These are phyloP conservation scores for Diarsia brunnea DNA, from an alignment of 2,888 invertebrate genomes.

Conservation along the genomic window DNA sequence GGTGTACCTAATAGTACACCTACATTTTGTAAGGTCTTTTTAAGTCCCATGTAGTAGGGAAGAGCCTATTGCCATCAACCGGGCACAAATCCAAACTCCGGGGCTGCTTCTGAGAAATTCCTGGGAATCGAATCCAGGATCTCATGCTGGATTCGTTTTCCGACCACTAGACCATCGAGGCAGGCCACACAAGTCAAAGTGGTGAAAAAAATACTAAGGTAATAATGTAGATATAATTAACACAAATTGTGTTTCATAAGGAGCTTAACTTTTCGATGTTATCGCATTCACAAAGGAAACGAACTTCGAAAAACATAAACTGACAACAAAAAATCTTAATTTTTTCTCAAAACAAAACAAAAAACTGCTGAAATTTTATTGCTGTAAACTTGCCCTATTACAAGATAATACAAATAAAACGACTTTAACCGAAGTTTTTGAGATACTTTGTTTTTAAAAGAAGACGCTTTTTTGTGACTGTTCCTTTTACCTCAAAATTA, in stretches of 20 bases:
- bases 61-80: too few species aligned
- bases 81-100: too few species aligned
- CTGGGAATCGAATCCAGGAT: too few species aligned
- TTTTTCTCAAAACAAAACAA: constrained; percentile 9
- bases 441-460: constrained; percentile 1
- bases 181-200: background rate
- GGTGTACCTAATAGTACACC: too few species aligned
- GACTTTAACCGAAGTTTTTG: constrained; percentile 13
- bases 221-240: background rate
- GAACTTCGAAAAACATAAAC: background rate
- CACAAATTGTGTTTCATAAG: background rate
- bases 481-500: constrained; percentile 21
- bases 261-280: background rate
- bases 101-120: too few species aligned
- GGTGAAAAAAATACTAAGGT: background rate
- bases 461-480: constrained; percentile 6
- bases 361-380: constrained; percentile 2
- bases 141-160: too few species aligned
- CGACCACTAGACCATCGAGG: too few species aligned
- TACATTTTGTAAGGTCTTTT: too few species aligned
- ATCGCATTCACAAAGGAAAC: background rate
- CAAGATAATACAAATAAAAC: constrained; percentile 39
- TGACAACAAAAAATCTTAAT: background rate
- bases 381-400: constrained; percentile 39
- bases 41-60: too few species aligned